phyloP scores from a whole-genome alignment of 2,113 vertebrate species.

The Takifugu flavidus region DNA sequence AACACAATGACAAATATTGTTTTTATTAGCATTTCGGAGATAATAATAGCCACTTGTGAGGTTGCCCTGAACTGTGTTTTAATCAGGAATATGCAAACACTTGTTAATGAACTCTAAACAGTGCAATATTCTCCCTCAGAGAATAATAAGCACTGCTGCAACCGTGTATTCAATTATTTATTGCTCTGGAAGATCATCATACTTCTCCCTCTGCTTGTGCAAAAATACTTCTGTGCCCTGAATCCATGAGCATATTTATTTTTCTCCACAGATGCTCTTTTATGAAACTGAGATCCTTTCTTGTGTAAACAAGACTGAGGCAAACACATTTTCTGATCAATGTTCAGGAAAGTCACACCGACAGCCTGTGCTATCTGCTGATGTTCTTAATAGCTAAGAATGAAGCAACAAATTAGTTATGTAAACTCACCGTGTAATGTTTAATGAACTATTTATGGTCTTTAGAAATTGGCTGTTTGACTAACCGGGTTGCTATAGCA shows the following conservation, averaged over 20 bases:
- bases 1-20: too few relatives aligned
- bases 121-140: slow-evolving; percentile 36
- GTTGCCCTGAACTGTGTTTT: too few relatives aligned
- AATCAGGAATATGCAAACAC: too few relatives aligned
- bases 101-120: not conserved
- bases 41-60: too few relatives aligned
- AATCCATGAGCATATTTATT: slow-evolving; percentile 26
- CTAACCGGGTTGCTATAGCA: too few relatives aligned
- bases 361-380: not conserved
- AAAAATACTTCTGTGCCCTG: slow-evolving; percentile 19
- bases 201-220: slow-evolving; percentile 21
- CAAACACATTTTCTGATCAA: not conserved
- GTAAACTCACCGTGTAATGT: too few relatives aligned
- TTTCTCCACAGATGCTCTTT: not conserved
- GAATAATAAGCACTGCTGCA: slow-evolving; percentile 36
- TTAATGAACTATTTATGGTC: too few relatives aligned
- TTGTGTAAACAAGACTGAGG: slow-evolving; percentile 20
- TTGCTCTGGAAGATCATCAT: slow-evolving; percentile 32
- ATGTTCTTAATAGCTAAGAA: not conserved
- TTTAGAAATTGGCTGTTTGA: too few relatives aligned
- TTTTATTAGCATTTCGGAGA: too few relatives aligned
- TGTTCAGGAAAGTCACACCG: slow-evolving; percentile 3
- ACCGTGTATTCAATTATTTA: slow-evolving; percentile 56
- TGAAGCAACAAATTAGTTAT: too few relatives aligned
- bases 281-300: not conserved